Percentiles rank a stretch among this genome's conserved stretches.
These are phyloP conservation scores for Stichopus horrens DNA, from an alignment of 53 echinoderm and acorn worm species.

Conservation along the genomic window DNA sequence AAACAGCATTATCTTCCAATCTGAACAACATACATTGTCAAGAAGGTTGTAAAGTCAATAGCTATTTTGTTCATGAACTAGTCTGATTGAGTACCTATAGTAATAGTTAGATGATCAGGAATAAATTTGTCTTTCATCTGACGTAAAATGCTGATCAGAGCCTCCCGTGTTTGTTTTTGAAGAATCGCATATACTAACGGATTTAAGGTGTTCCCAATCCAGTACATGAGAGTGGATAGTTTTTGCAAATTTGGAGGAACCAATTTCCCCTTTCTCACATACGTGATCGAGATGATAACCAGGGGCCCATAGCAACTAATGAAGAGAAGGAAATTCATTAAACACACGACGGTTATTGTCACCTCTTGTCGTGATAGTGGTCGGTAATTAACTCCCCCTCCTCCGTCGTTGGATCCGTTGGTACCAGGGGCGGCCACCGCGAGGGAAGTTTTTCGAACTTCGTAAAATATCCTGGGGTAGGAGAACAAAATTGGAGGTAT, in stretches of 20 bases:
- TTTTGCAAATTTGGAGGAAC: conserved; percentile 15
- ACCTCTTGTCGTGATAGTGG: conserved; percentile 11
- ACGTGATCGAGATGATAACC: background rate
- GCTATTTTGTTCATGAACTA: too few species aligned
- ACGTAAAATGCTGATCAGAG: background rate
- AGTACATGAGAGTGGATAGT: conserved; percentile 23
- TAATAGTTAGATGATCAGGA: too few species aligned
- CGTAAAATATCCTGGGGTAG: conserved; percentile 23
- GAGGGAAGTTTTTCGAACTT: conserved; percentile 20
- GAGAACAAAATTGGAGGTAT: conserved; percentile 3
- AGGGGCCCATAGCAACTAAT: conserved; percentile 37
- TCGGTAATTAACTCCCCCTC: background rate
- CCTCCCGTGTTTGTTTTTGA: conserved; percentile 8
- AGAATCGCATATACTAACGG: conserved; percentile 18
- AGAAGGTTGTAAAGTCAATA: too few species aligned
- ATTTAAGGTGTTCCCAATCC: conserved; percentile 36
- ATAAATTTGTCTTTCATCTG: background rate
- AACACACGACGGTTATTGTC: background rate
- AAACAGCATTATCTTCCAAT: too few species aligned
- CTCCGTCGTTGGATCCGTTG: background rate
- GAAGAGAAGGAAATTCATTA: conserved; percentile 1
- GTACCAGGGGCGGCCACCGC: background rate
- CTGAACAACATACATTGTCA: too few species aligned
- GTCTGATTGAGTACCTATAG: too few species aligned
- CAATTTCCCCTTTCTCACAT: background rate